phyloP scores from a whole-genome alignment of 2,888 invertebrate genomes.

The Caradrina kadenii region DNA sequence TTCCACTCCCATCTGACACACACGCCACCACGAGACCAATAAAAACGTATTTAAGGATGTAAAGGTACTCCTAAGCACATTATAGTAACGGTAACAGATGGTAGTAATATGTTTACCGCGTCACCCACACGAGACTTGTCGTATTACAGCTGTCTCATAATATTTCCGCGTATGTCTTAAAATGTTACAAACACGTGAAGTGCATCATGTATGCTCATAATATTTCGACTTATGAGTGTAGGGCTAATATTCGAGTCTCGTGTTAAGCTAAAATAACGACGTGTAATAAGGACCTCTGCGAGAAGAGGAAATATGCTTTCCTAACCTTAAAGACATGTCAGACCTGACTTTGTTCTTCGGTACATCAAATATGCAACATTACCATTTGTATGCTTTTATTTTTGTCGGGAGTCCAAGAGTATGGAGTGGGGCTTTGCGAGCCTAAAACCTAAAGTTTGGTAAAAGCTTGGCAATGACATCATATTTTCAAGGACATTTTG shows the following conservation, averaged over 20 bases:
- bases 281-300: constrained; percentile 11
- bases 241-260: constrained; percentile 1
- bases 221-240: constrained; percentile 25
- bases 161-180: constrained; percentile 32
- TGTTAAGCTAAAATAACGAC: constrained; percentile 22
- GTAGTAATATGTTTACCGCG: constrained; percentile 26
- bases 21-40: too few species aligned
- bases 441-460: too few species aligned
- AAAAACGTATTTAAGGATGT: not conserved
- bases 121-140: constrained; percentile 5
- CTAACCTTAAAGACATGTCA: not conserved
- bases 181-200: constrained; percentile 22
- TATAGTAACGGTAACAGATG: constrained; percentile 2
- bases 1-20: too few species aligned
- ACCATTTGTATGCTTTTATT: not conserved
- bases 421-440: too few species aligned
- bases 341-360: not conserved
- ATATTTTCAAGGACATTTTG: too few species aligned
- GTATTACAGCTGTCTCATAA: constrained; percentile 24
- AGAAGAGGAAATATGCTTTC: not conserved
- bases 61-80: constrained; percentile 1
- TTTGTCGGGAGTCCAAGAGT: not conserved
- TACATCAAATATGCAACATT: not conserved
- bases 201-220: constrained; percentile 48
- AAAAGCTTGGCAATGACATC: too few species aligned